A percentile compares a stretch with the other conserved stretches of the same genome.
phyloP scores from a whole-genome alignment of 2,888 invertebrate genomes.

The Adelognathus sp. region DNA sequence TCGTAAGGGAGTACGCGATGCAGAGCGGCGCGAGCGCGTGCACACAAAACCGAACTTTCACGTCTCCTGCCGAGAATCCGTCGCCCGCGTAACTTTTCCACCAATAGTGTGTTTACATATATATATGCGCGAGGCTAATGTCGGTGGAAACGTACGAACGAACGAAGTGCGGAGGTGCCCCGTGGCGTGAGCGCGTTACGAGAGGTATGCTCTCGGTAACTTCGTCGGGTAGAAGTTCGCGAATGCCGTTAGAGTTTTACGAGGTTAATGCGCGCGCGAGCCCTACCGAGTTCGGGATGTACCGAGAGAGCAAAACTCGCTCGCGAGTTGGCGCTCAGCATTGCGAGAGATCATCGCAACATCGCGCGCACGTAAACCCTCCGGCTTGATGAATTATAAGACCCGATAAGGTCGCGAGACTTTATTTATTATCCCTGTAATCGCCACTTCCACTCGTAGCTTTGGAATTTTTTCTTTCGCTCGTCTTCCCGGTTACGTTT shows the following conservation, averaged over 20 bases:
- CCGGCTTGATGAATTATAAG: constrained; percentile 78
- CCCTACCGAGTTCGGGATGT: constrained; percentile 22
- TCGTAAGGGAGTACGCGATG: too few relatives aligned
- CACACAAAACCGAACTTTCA: constrained; percentile 56
- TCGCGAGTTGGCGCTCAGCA: constrained; percentile 50
- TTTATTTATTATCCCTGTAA: constrained; percentile 79
- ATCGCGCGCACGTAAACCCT: constrained; percentile 69
- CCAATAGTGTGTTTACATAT: constrained; percentile 10
- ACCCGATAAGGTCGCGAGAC: constrained; percentile 78
- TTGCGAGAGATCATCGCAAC: constrained; percentile 55
- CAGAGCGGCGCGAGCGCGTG: not conserved
- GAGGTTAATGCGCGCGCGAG: constrained; percentile 72
- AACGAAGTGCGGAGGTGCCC: constrained; percentile 35
- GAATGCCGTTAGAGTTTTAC: constrained; percentile 73
- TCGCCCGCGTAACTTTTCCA: constrained; percentile 28
- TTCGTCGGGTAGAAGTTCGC: constrained; percentile 46
- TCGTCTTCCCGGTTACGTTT: constrained; percentile 10
- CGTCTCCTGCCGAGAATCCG: constrained; percentile 38
- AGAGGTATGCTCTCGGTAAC: constrained; percentile 11
- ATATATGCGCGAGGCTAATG: not conserved
- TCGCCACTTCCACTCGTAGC: constrained; percentile 63
- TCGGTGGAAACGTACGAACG: constrained; percentile 5
- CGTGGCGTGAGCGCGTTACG: constrained; percentile 52
- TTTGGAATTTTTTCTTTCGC: constrained; percentile 46
- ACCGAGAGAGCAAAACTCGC: constrained; percentile 1